Evolutionary conservation across 2,113 vertebrate genomes (phyloP).

Genomic region (Corythornis cristatus): DNA sequence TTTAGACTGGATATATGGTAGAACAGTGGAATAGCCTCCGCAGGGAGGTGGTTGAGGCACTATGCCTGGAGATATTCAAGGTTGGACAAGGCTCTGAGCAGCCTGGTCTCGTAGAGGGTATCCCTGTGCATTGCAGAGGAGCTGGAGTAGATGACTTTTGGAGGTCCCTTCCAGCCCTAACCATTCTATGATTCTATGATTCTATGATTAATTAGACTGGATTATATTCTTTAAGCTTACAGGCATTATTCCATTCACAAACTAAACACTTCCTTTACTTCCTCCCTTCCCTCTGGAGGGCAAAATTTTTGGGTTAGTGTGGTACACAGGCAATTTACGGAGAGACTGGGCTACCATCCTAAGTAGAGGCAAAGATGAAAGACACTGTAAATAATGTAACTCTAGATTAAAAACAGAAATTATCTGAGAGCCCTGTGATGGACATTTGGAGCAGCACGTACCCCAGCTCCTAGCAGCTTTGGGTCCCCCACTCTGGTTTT

Average conservation of each 20-base stretch:
- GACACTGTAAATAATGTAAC: background rate
- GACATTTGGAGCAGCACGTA: too few species aligned
- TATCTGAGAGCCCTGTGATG: too few species aligned
- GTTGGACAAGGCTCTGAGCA: too few species aligned
- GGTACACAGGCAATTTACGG: background rate
- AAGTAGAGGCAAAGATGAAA: background rate
- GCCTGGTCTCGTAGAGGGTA: too few species aligned
- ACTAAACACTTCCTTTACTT: background rate
- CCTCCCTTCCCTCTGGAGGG: background rate
- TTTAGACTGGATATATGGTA: too few species aligned
- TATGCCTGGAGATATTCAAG: too few species aligned
- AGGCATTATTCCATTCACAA: background rate
- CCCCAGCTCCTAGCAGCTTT: background rate
- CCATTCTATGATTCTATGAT: too few species aligned
- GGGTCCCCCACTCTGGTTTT: background rate
- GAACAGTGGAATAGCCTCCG: too few species aligned
- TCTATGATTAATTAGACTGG: background rate
- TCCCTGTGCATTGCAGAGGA: too few species aligned
- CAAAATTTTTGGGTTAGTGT: background rate
- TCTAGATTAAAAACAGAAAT: background rate
- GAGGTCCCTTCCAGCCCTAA: too few species aligned
- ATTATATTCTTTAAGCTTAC: background rate
- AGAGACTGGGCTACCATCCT: background rate
- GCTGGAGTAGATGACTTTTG: too few species aligned
- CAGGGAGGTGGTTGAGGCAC: too few species aligned